Base-by-base conservation (phyloP, 2,797 vertebrate genomes). In the Xenops minutus region DNA sequence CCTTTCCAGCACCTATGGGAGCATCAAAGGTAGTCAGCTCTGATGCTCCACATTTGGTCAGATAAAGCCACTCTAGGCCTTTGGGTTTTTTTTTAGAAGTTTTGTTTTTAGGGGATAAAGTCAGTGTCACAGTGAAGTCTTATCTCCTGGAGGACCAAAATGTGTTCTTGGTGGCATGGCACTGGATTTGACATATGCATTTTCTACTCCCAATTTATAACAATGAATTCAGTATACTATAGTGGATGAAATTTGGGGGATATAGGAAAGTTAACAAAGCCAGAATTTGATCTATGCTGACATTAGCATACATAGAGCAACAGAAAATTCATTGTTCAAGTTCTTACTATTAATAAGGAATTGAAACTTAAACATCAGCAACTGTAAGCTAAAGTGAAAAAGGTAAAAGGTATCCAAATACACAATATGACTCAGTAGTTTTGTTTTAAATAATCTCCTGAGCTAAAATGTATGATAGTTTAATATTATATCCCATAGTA, bases 111-210 rank as follows among this genome's bases (percentile, higher is more conserved):
- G 10, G 21, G 21, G 3, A 34, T 73, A 66, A 66, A 6, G 6
- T 39, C 32, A 34, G 9, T 54, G n/a, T 8, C 41, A 68, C 66
- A 77, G 17, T 36, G 17, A 76, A 69, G 21, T 44, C 29, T 68
- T 67, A 17, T 12, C 18, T 75, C 5, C 22, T 66, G 43, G 20
- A 92, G 68, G 43, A 62, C 14, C 48, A 10, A 84, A 58, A 24
- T 54, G 14, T n/a, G 27, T 30, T 48, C 37, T 46, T 59, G 1
- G 3, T 8, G 1, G 0, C 8, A 10, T 63, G 27, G 36, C 36
- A 43, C 24, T 59, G 44, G 23, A 68, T 76, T 44, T 79, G 14
- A 34, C 41, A 8, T 75, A 48, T 71, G 14, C 14, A 6, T 49
- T 91, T 81, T 64, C 41, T 75, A 26, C 12, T 43, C 1, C 1